Base-by-base conservation (phyloP, 2,888 invertebrate species). In the Plutella xylostella region DNA sequence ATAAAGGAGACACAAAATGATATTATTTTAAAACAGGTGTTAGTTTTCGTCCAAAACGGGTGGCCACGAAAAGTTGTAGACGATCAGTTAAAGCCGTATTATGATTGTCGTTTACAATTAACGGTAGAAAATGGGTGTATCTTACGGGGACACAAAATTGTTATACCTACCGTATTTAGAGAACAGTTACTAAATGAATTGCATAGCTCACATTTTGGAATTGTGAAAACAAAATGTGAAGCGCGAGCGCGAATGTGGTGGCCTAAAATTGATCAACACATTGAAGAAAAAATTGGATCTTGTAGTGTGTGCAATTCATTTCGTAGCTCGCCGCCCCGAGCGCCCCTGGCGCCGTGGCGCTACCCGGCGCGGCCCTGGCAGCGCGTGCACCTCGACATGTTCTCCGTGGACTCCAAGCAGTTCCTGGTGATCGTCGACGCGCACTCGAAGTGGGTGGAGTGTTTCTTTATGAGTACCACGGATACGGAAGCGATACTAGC, bases 161-260 rank as follows among this genome's bases (percentile, higher is more conserved):
- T 43, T 20, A 44, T 47, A 21, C 47, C 47, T 15, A 2, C 11
- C n/a, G 15, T 35, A 19, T 50, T 45, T 15, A 18, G 49, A 2
- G 47, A 48, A 28, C 40, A 31, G n/a, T 4, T 53, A 4, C 42
- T 51, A 37, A 44, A 48, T 12, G 48, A 53, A 28, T 35, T 50
- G 14, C 51, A 51, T 25, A 19, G 17, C 3, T 39, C 50, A 9
- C 49, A 48, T 40, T 48, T 51, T 28, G 49, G 49, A 2, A 42
- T 51, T 2, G 48, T 51, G 4, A 52, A 52, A 42, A 51, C 48
- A 2, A 53, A 53, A 47, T 9, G 25, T 9, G 45, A 48, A 30
- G 50, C 50, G 3, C 19, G 48, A 25, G 5, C 4, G 11, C n/a
- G n/a, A n/a, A n/a, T n/a, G n/a, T n/a, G n/a, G n/a, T n/a, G n/a